Evolutionary conservation across 2,888 invertebrate species (phyloP).

Genomic region (Aethes cnicana): DNA sequence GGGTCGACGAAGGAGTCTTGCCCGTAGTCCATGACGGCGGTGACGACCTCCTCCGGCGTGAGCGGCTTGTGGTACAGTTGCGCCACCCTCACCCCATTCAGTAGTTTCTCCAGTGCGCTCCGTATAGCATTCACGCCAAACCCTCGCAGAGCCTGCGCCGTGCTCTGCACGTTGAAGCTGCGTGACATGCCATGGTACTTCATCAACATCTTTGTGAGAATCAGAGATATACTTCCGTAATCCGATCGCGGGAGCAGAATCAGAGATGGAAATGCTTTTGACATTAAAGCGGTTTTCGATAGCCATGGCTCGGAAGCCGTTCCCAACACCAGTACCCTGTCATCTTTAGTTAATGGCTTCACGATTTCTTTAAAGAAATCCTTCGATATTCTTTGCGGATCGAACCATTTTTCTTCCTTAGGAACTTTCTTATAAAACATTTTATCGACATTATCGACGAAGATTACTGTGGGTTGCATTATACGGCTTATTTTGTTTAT

Average conservation of each 20-base stretch:
- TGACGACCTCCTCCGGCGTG: conserved; percentile 73
- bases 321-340: conserved; percentile 87
- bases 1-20: conserved; percentile 59
- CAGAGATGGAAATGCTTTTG: conserved; percentile 82
- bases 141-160: conserved; percentile 79
- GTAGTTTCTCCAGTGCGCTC: conserved; percentile 62
- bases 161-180: conserved; percentile 81
- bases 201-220: conserved; percentile 81
- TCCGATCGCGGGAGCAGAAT: conserved; percentile 81
- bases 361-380: conserved; percentile 86
- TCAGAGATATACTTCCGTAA: conserved; percentile 81
- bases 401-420: conserved; percentile 81
- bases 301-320: conserved; percentile 87
- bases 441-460: conserved; percentile 85
- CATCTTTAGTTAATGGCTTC: conserved; percentile 84
- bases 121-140: conserved; percentile 78
- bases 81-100: conserved; percentile 76
- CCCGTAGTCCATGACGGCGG: conserved; percentile 59
- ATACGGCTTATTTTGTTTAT: conserved; percentile 85
- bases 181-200: conserved; percentile 82
- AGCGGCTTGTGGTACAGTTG: conserved; percentile 78
- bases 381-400: conserved; percentile 87
- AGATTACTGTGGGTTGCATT: conserved; percentile 89
- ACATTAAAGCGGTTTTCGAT: conserved; percentile 66
- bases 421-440: conserved; percentile 87